Base-by-base conservation (phyloP, 2,797 vertebrate species). In the Characodon lateralis region DNA sequence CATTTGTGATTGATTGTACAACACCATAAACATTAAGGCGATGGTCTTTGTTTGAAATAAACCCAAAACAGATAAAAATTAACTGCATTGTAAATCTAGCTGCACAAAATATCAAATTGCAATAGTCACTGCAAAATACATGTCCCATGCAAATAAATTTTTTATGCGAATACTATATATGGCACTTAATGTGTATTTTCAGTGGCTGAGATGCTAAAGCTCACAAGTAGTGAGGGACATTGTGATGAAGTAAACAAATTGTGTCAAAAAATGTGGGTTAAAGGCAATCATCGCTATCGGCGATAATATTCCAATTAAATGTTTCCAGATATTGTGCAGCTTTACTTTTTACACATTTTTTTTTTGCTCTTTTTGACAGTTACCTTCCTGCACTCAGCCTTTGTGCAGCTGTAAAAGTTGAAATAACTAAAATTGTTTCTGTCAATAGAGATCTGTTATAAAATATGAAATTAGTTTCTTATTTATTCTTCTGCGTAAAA, bases 381-480 rank as follows among this genome's bases (percentile, higher is more conserved):
- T 13, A 48, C 46, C 46, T 48, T 48, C 46, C 13, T 48, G 31
- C 31, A 28, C 61, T 65, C 31, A 10, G 61, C 26, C 20, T 8
- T 39, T 65, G 7, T 65, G 31, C 10, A 39, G 3, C 61, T 65
- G 61, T 65, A 65, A 65, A 9, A 20, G 20, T 53, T 50, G 12
- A 50, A 16, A 50, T 6, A 43, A 43, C 5, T 43, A 43, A 9
- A 31, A 31, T 31, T 31, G 31, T 61, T n/a, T 2, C n/a, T 28
- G 53, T 28, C 46, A 14, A 48, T n/a, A 28, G 5, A 70, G 48
- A 70, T 46, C 14, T 6, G 41, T 22, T 46, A 26, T 20, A 46
- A 63, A 50, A 74, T 63, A 26, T 50, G 26, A 63, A 59, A 50
- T 26, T 50, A 6, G 8, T 63, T 50, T 74, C 35, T 74, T 74